Percentiles rank a stretch among this genome's conserved stretches.
Conservation (phyloP, 1,140 invertebrate genomes). For the Muscidifurax raptorellus region DNA sequence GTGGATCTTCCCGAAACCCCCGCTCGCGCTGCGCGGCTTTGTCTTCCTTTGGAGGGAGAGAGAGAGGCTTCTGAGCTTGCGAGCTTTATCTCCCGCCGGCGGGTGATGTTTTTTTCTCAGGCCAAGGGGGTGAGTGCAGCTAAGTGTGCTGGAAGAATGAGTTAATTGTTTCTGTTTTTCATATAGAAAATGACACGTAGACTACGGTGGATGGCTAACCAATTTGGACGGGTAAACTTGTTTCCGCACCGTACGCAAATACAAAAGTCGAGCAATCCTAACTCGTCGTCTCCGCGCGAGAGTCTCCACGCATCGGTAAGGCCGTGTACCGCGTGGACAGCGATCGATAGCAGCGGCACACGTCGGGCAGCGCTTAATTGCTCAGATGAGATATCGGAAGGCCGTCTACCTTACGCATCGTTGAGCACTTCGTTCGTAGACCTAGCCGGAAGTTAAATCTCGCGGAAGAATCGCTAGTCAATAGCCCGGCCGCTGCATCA, state of each 20-base stretch:
- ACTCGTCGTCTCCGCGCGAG: no score
- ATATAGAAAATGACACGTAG: no score
- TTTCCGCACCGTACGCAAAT: no score
- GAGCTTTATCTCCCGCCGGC: background rate
- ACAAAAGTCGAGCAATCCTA: no score
- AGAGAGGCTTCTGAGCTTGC: background rate
- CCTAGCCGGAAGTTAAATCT: conserved; percentile 48
- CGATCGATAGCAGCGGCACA: background rate
- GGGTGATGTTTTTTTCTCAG: background rate
- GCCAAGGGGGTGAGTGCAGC: background rate
- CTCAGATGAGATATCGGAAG: conserved; percentile 42
- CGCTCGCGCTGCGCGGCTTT: background rate
- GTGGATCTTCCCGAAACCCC: conserved; percentile 59
- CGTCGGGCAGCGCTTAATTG: conserved; percentile 32
- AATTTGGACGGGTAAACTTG: no score
- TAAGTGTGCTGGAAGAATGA: background rate
- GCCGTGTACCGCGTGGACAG: no score
- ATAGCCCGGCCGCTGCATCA: background rate
- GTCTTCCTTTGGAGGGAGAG: conserved; percentile 18
- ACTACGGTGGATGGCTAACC: no score
- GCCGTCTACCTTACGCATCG: conserved; percentile 11
- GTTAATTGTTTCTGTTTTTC: background rate
- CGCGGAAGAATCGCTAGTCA: conserved; percentile 49
- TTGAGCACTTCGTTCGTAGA: background rate
- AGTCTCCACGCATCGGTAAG: no score